Evolutionary conservation across 2,113 vertebrate species (phyloP).

Genomic region (Ochotona curzoniae): DNA sequence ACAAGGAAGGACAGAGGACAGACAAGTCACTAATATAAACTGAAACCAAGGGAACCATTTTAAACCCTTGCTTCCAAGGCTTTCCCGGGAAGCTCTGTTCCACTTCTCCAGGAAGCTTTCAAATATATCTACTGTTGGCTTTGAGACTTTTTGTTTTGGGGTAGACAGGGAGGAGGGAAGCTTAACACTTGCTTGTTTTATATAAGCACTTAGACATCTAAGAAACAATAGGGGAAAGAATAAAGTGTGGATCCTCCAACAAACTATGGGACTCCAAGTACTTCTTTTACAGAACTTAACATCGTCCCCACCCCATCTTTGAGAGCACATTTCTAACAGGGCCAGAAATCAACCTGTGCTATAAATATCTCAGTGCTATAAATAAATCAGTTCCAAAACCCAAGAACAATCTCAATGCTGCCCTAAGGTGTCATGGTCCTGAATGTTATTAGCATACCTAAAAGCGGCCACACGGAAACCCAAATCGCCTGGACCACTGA

Average conservation of each 20-base stretch:
- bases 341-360: background rate
- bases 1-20: conserved; percentile 86
- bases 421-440: conserved; percentile 74
- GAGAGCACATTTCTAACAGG: conserved; percentile 16
- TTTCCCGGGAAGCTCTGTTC: conserved; percentile 60
- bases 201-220: conserved; percentile 65
- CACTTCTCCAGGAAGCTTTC: conserved; percentile 62
- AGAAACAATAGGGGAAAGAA: conserved; percentile 27
- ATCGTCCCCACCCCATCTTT: background rate
- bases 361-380: background rate
- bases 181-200: conserved; percentile 57
- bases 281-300: background rate
- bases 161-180: background rate
- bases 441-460: conserved; percentile 61
- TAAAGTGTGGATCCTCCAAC: background rate
- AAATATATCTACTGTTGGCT: conserved; percentile 43
- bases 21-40: conserved; percentile 81
- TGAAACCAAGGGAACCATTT: conserved; percentile 79
- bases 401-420: conserved; percentile 75
- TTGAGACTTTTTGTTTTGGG: conserved; percentile 47
- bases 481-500: conserved; percentile 75
- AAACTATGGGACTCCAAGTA: conserved; percentile 51
- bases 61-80: conserved; percentile 69
- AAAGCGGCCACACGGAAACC: conserved; percentile 81
- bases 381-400: conserved; percentile 71